phyloP scores from a whole-genome alignment of 2,113 vertebrate genomes.

The Nyctibius bracteatus region DNA sequence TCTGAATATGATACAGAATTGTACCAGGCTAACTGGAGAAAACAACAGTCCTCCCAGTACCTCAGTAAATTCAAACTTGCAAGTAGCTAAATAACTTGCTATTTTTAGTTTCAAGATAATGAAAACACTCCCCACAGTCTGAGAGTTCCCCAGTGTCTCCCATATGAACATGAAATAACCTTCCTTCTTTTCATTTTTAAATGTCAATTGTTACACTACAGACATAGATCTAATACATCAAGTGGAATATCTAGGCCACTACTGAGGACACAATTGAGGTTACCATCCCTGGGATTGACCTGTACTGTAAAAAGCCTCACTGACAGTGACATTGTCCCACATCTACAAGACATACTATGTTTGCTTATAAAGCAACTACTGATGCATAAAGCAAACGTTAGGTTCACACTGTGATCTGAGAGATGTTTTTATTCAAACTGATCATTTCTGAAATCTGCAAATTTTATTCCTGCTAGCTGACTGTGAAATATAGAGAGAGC shows the following conservation, averaged over 20 bases:
- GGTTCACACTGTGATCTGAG: neutral
- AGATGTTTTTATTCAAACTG: neutral
- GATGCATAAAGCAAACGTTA: neutral
- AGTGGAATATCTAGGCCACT: neutral
- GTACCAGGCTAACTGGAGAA: neutral
- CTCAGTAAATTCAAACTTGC: neutral
- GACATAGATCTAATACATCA: neutral
- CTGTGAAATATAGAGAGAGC: neutral
- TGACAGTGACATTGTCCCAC: neutral
- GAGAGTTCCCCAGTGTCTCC: neutral
- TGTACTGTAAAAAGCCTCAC: neutral
- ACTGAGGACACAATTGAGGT: slow-evolving; percentile 10
- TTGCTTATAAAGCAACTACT: neutral
- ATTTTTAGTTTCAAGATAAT: slow-evolving; percentile 50
- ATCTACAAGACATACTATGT: neutral
- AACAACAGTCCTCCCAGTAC: neutral
- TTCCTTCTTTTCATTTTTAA: neutral
- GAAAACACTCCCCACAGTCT: slow-evolving; percentile 23
- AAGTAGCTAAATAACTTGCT: neutral
- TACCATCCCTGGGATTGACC: neutral
- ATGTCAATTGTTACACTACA: neutral
- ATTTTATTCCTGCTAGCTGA: neutral
- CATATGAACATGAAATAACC: neutral
- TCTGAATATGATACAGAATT: neutral
- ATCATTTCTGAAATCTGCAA: neutral